Evolutionary conservation across 2,113 vertebrate species (phyloP), one percentile per base, ranked within the genome.

Genomic region (Canis aureus): DNA sequence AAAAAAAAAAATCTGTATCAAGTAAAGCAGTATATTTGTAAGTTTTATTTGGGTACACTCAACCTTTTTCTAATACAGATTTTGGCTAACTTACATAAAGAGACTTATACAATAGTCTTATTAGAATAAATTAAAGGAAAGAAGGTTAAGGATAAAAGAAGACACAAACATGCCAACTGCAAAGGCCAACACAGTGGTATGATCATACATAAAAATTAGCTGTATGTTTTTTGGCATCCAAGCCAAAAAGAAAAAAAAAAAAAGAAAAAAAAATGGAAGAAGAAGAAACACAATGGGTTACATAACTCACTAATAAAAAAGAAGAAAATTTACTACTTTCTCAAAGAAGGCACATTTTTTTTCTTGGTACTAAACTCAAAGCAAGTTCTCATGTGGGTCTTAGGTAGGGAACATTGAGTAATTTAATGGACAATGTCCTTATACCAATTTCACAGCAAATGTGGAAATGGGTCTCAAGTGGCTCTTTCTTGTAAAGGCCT

Each of bases 331-430:
- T 86, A 95, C 51, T 71, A 83, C 89, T 79, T 89, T 97, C 64
- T 96, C 79, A 95, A 86, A 71, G 32, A 96, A 95, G 55, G 11
- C 16, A 86, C 43, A 60, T 67, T 87, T 92, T 92, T 92, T 82
- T 92, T 74, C 20, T 32, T 90, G 49, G 23, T 83, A 91, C 49
- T 74, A 95, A 92, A 94, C 69, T 92, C 69, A 85, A 59, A 95
- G 38, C 51, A 94, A 93, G 89, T 86, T 97, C 86, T 97, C 91
- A 86, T 79, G 62, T 89, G 89, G 66, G 92, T 87, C 86, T 95
- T 94, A 86, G 51, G 92, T 25, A 96, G 90, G 90, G 95, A 97
- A 97, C 86, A 97, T 35, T 95, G 86, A 96, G 79, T 94, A 87
- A 92, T 87, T 79, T 89, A 97, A 95, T 83, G 95, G 89, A 53